Conservation (phyloP, 2,113 vertebrate genomes). For the Caretta caretta region DNA sequence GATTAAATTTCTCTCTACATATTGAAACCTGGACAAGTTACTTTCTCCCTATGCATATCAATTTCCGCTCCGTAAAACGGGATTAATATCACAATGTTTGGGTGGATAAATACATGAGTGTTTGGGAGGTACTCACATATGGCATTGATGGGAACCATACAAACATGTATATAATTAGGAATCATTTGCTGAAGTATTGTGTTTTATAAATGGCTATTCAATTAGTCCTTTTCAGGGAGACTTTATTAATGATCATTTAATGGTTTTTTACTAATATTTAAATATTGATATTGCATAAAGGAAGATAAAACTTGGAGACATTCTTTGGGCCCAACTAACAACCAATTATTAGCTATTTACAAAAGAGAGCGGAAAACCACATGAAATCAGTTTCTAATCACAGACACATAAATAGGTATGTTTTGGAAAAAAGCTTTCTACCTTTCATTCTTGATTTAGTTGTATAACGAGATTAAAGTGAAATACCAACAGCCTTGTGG, state of each 20-base stretch:
- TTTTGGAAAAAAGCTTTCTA: background rate
- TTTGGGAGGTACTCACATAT: background rate
- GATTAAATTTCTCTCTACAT: background rate
- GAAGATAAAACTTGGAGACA: background rate
- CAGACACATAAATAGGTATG: background rate
- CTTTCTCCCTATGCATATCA: background rate
- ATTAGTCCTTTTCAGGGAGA: background rate
- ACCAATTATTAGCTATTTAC: background rate
- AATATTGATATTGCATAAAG: background rate
- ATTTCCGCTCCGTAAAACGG: background rate
- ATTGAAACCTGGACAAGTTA: background rate
- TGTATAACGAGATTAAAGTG: rapidly evolving
- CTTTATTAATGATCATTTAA: background rate
- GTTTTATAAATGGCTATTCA: background rate
- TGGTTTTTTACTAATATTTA: background rate
- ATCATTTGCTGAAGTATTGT: rapidly evolving
- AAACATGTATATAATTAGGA: rapidly evolving
- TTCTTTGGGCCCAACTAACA: background rate
- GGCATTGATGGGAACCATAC: background rate
- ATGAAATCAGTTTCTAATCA: background rate
- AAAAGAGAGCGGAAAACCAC: background rate
- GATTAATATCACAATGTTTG: background rate
- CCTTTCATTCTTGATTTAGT: background rate
- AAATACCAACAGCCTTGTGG: background rate
- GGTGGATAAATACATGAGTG: rapidly evolving